Percentiles rank a stretch among this genome's conserved stretches.
phyloP scores from a whole-genome alignment of 2,888 invertebrate species.

The Muschampia plurimacula region DNA sequence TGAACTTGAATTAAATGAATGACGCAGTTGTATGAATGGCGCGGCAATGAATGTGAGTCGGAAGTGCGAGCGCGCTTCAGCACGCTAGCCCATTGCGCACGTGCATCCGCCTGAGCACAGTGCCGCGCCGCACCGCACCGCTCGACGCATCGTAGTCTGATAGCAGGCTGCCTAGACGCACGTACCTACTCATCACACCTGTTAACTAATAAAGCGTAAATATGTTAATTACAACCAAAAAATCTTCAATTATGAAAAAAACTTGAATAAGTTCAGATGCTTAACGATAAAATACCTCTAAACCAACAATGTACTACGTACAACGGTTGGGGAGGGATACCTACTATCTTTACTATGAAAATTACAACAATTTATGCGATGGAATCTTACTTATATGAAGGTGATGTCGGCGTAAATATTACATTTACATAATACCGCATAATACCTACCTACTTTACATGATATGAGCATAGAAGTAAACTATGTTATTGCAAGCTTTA shows the following conservation, averaged over 20 bases:
- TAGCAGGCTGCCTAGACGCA: not conserved
- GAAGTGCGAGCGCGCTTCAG: slow-evolving; percentile 76
- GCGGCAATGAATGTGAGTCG: slow-evolving; percentile 81
- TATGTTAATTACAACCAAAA: not conserved
- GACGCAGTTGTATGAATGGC: slow-evolving; percentile 83
- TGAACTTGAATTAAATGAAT: slow-evolving; percentile 84
- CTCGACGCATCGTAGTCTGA: slow-evolving; percentile 49
- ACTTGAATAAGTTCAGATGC: too few species aligned
- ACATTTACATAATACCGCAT: slow-evolving; percentile 11
- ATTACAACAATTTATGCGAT: not conserved
- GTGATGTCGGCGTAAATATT: not conserved
- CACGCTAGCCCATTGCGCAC: slow-evolving; percentile 70
- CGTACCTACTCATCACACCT: not conserved
- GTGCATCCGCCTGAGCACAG: slow-evolving; percentile 60
- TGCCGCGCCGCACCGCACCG: slow-evolving; percentile 43
- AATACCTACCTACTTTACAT: not conserved
- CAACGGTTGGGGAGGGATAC: not conserved
- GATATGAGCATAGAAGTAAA: not conserved
- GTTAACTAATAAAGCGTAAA: not conserved
- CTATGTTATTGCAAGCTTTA: not conserved
- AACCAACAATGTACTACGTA: not conserved
- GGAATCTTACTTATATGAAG: slow-evolving; percentile 5
- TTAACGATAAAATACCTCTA: too few species aligned
- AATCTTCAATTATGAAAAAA: too few species aligned
- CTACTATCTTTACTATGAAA: not conserved